A percentile compares a stretch with the other conserved stretches of the same genome.
Evolutionary conservation across 2,797 vertebrate species (phyloP).

Genomic region (Tympanoctomys barrerae): DNA sequence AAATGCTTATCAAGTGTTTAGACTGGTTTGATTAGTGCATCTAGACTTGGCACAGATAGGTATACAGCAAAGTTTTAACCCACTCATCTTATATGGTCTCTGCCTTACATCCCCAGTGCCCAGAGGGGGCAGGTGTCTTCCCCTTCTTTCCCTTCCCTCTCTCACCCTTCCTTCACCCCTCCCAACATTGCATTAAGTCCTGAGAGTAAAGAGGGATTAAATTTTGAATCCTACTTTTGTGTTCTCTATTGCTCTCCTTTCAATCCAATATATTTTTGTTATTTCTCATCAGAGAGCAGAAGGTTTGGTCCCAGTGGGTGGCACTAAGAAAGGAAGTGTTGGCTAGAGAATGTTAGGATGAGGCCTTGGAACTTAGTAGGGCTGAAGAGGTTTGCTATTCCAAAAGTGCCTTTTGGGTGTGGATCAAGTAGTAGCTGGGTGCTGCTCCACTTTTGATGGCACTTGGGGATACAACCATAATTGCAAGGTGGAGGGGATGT

Average conservation of each 20-base stretch:
- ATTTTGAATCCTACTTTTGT: neutral
- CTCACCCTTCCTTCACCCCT: neutral
- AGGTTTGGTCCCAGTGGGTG: neutral
- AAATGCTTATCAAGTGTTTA: slow-evolving; percentile 17
- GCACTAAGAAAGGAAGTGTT: neutral
- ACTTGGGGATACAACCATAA: neutral
- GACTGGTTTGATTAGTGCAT: neutral
- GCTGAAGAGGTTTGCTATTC: slow-evolving; percentile 10
- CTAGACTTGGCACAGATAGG: neutral
- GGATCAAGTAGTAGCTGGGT: neutral
- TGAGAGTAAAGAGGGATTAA: neutral
- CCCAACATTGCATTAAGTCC: neutral
- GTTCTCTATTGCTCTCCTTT: neutral
- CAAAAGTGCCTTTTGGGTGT: neutral
- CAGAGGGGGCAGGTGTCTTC: neutral
- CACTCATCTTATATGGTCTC: neutral
- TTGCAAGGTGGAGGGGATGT: neutral
- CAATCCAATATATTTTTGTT: neutral
- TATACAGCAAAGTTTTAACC: slow-evolving; percentile 2
- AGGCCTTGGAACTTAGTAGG: neutral
- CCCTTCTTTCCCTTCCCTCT: neutral
- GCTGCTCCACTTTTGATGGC: neutral
- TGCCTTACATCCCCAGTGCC: neutral
- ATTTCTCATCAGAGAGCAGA: neutral
- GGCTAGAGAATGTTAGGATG: neutral